Evolutionary conservation across 2,797 vertebrate species (phyloP), one percentile per base, ranked within the genome.

Genomic region (Rousettus madagascariensis): DNA sequence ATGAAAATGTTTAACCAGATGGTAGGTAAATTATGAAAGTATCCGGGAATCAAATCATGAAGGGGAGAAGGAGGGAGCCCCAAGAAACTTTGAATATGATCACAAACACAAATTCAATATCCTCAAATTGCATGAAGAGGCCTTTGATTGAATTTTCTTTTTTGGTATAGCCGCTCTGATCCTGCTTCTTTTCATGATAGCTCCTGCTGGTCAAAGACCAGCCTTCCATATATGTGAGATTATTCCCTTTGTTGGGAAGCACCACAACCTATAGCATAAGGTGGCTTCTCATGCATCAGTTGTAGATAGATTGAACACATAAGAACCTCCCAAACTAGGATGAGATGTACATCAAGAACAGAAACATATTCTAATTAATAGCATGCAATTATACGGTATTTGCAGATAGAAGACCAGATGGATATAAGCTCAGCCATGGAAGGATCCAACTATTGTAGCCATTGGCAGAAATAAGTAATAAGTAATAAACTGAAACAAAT

Each of bases 401-500:
- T 87, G 8, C n/a, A 75, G 36, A 36, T 38, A 53, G n/a, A 95
- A 80, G 75, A 43, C 41, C 13, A 28, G n/a, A 46, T 80, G 33
- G 46, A 6, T 69, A 1, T 80, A 61, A 85, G 17, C 20, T 69
- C 53, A 83, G 63, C 72, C 43, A 51, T 12, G 12, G 16, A 88
- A 87, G 66, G 46, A 41, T 69, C 69, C 53, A 46, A 38, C 36
- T 89, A 53, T 57, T 71, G 22, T 57, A 71, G 46, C 61, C 38
- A 72, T 22, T 65, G 68, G 53, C 49, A 89, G 75, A 92, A 86
- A n/a, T 69, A 91, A 93, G 59, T 74, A 86, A n/a, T 71, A 88
- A 93, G 59, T 68, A 79, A 85, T 61, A 51, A 78, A 49, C 22
- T 36, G n/a, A 88, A 95, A 88, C 26, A 95, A 84, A 80, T 65